phyloP scores from a whole-genome alignment of 2,113 vertebrate species.

The Saccopteryx leptura region DNA sequence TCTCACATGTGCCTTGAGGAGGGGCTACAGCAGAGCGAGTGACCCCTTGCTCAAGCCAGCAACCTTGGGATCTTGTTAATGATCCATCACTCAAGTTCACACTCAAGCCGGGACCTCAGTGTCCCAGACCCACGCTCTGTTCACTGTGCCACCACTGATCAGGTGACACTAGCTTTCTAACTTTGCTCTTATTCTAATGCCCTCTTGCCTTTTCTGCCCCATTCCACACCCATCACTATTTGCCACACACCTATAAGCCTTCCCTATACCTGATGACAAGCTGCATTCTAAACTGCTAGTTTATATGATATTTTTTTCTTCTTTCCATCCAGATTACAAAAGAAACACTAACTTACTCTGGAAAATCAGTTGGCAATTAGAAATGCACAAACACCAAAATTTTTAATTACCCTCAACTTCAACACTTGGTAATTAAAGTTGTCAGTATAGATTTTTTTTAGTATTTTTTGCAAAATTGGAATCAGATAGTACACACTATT shows the following conservation, averaged over 20 bases:
- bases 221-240: not conserved
- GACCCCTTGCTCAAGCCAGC: too few species aligned
- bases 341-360: not conserved
- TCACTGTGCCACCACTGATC: too few species aligned
- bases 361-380: constrained; percentile 42
- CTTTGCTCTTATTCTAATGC: not conserved
- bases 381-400: not conserved
- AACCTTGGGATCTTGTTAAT: too few species aligned
- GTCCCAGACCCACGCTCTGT: too few species aligned
- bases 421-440: not conserved
- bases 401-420: constrained; percentile 8
- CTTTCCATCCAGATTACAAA: not conserved
- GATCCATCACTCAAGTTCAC: too few species aligned
- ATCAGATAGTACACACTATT: not conserved
- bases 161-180: not conserved
- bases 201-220: not conserved
- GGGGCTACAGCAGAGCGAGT: too few species aligned
- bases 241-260: not conserved
- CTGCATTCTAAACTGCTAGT: not conserved
- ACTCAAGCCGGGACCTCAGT: too few species aligned
- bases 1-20: too few species aligned
- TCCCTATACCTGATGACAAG: not conserved
- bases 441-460: constrained; percentile 3
- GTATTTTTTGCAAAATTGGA: constrained; percentile 56
- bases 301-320: constrained; percentile 40